Evolutionary conservation across 53 echinoderm and acorn worm genomes (phyloP).

Genomic region (Hippasteria phrygiana): DNA sequence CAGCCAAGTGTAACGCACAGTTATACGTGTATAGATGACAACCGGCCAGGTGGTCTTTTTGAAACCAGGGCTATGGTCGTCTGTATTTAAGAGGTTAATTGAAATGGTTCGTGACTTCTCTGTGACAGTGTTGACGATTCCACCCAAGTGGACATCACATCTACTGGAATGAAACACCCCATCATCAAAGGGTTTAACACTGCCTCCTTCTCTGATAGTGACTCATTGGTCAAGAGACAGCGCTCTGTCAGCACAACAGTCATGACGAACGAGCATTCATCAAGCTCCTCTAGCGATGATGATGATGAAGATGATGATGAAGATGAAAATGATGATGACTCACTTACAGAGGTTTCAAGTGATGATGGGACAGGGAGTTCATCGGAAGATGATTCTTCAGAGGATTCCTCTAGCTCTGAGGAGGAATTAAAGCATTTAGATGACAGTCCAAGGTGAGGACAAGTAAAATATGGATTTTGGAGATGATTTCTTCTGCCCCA

Average conservation of each 20-base stretch:
- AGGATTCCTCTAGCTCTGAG: background rate
- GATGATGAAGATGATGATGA: background rate
- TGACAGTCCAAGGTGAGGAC: background rate
- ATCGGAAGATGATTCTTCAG: background rate
- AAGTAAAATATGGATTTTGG: no score
- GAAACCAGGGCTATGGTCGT: no score
- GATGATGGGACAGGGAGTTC: conserved; percentile 12
- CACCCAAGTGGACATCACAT: conserved; percentile 8
- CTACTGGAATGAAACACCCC: background rate
- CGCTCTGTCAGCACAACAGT: conserved; percentile 46
- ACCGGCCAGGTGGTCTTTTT: no score
- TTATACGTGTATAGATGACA: no score
- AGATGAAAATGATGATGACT: conserved; percentile 8
- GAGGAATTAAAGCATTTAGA: conserved; percentile 14
- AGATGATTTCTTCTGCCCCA: no score
- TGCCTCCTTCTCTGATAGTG: conserved; percentile 10
- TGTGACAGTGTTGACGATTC: conserved; percentile 34
- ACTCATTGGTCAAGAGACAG: conserved; percentile 8
- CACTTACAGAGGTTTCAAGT: conserved; percentile 36
- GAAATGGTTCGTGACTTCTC: background rate
- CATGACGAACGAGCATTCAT: background rate
- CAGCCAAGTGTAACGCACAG: no score
- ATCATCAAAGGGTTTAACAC: conserved; percentile 1
- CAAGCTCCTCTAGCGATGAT: background rate
- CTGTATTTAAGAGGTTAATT: no score